phyloP scores from a whole-genome alignment of 2,888 invertebrate genomes.

The Cerceris ruficornis region DNA sequence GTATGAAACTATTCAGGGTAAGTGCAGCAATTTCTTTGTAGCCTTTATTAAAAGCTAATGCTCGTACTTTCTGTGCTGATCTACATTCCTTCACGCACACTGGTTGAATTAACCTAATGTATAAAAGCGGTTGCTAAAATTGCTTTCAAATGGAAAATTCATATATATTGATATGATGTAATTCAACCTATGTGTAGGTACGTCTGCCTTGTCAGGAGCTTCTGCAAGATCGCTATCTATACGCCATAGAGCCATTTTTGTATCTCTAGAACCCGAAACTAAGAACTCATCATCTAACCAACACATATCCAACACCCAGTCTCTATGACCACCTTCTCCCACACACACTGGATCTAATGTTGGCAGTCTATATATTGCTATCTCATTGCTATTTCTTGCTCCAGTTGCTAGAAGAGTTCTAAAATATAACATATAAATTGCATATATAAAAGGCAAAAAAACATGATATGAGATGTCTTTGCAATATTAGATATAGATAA shows the following conservation, averaged over 20 bases:
- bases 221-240: slow-evolving; percentile 84
- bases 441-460: not conserved
- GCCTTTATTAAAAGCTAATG: slow-evolving; percentile 92
- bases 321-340: slow-evolving; percentile 94
- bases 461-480: not conserved
- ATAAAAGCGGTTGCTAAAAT: not conserved
- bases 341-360: slow-evolving; percentile 97
- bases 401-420: slow-evolving; percentile 95
- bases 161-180: not conserved
- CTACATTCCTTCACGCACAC: slow-evolving; percentile 90
- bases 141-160: not conserved
- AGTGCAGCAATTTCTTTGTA: slow-evolving; percentile 95
- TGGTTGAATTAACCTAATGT: slow-evolving; percentile 82
- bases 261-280: slow-evolving; percentile 96
- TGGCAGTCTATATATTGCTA: slow-evolving; percentile 95
- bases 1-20: slow-evolving; percentile 96
- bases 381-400: slow-evolving; percentile 94
- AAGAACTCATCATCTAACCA: slow-evolving; percentile 98
- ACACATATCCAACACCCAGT: slow-evolving; percentile 96
- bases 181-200: slow-evolving; percentile 81
- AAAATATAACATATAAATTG: slow-evolving; percentile 37
- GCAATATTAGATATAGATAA: not conserved
- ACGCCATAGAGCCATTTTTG: slow-evolving; percentile 94
- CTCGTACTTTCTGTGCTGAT: slow-evolving; percentile 91
- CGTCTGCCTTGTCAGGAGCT: slow-evolving; percentile 81